phyloP scores from a whole-genome alignment of 2,797 vertebrate species.

The Amphiprion clarkii region DNA sequence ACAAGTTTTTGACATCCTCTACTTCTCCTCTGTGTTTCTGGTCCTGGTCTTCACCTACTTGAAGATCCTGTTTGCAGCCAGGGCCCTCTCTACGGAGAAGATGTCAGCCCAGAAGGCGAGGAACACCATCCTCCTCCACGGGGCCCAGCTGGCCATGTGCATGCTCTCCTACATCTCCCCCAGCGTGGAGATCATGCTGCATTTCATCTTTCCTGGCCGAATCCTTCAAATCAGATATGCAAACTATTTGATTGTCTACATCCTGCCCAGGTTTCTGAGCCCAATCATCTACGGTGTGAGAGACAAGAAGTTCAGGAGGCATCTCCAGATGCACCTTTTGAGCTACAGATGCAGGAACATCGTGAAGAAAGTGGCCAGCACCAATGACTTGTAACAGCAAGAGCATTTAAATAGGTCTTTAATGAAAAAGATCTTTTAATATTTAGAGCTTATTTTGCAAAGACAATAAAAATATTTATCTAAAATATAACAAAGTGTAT shows the following conservation, averaged over 20 bases:
- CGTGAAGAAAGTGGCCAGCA: background rate
- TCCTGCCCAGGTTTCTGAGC: constrained; percentile 83
- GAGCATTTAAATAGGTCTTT: background rate
- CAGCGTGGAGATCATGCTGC: constrained; percentile 74
- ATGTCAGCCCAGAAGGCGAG: constrained; percentile 70
- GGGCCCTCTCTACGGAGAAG: constrained; percentile 66
- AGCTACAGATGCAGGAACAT: constrained; percentile 25
- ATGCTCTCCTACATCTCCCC: constrained; percentile 85
- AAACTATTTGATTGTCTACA: constrained; percentile 83
- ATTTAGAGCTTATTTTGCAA: background rate
- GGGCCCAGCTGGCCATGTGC: constrained; percentile 84
- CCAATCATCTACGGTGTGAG: constrained; percentile 82
- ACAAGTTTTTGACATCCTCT: constrained; percentile 77
- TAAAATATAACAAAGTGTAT: background rate
- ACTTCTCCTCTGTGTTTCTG: constrained; percentile 82
- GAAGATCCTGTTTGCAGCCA: constrained; percentile 74
- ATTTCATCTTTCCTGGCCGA: constrained; percentile 68
- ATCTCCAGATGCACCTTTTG: constrained; percentile 70
- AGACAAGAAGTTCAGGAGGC: constrained; percentile 78
- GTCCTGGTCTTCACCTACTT: constrained; percentile 82
- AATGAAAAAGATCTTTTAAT: background rate
- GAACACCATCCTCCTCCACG: constrained; percentile 86
- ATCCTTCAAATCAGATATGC: constrained; percentile 77
- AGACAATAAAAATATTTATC: background rate
- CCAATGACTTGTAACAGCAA: background rate